These are phyloP conservation scores for Petroica traversi DNA, from an alignment of 2,113 vertebrate genomes.

Conservation along the genomic window DNA sequence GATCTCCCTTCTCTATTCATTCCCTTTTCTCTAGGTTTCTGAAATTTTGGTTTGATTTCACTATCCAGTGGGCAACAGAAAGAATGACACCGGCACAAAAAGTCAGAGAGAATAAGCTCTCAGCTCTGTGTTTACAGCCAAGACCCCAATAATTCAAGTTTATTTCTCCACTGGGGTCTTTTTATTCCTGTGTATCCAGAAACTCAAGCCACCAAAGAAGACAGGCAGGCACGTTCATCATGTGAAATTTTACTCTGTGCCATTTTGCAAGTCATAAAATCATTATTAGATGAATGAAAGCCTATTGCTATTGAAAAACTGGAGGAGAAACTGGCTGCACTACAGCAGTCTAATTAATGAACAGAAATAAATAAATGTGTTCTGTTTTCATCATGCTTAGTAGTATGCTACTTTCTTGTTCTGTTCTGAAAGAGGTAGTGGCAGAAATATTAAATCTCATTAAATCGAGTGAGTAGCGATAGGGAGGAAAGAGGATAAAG, in stretches of 20 bases:
- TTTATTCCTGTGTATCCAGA: slow-evolving; percentile 12
- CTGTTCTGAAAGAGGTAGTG: neutral
- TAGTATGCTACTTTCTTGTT: slow-evolving; percentile 23
- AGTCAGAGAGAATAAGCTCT: neutral
- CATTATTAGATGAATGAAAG: slow-evolving; percentile 47
- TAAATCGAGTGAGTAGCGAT: neutral
- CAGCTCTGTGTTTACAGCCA: neutral
- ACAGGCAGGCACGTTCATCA: neutral
- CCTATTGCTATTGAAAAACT: neutral
- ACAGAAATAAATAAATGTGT: slow-evolving; percentile 39
- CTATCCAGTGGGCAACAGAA: neutral
- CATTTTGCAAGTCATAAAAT: slow-evolving; percentile 39
- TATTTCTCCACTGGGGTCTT: neutral
- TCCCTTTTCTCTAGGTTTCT: neutral
- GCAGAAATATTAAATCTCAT: neutral
- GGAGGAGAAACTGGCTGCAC: slow-evolving; percentile 21
- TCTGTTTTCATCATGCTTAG: neutral
- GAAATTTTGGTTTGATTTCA: slow-evolving; percentile 2
- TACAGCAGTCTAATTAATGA: slow-evolving; percentile 51
- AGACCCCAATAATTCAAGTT: neutral
- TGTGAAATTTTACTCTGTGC: neutral
- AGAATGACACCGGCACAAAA: neutral
- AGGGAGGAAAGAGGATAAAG: neutral
- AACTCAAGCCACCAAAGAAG: slow-evolving; percentile 1
- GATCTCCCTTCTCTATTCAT: neutral